Evolutionary conservation across 2,113 vertebrate genomes (phyloP), one percentile per base, ranked within the genome.

Genomic region (Phasianus colchicus): DNA sequence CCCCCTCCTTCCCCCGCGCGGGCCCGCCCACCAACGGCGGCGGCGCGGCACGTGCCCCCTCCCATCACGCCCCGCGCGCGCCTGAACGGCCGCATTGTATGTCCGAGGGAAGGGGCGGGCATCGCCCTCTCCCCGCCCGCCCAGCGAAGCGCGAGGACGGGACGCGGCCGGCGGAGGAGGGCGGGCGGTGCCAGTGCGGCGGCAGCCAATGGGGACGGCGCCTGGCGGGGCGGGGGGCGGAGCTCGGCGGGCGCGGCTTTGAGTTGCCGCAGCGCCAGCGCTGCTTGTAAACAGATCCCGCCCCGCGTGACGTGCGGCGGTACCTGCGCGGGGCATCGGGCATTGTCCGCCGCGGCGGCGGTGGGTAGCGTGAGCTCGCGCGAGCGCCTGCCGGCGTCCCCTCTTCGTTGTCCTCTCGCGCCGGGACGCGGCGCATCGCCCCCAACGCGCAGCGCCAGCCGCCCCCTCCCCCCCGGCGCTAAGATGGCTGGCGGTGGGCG

Each of bases 251-350:
- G 32, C 77, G 88, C 22, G 16, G 30, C 4, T 4, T 20, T 10
- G 43, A 70, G 80, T 86, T 95, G 90, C 84, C 79, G 90, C 97
- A 43, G 95, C 91, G 82, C 95, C 75, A 65, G 86, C 70, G 89
- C 86, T 92, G 97, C 98, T 98, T 99, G 99, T 99, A 99, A 99
- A 99, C 98, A 99, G 97, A 98, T 92, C 95, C 93, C 5, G 72
- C 54, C 82, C 85, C 97, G 76, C 88, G 91, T 96, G 96, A 98
- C 96, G 77, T 97, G 83, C 16, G 64, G 5, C 19, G 21, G 78
- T 94, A 81, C 36, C 60, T 92, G 84, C 21, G 60, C 20, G 70
- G 61, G 55, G 76, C 27, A 32, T 20, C 8, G 66, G 48, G 84
- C 61, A 89, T 90, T 89, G 70, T 88, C 65, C 21, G 45, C 61